Evolutionary conservation across 2,888 invertebrate species (phyloP).

Genomic region (Periphyllus acericola): DNA sequence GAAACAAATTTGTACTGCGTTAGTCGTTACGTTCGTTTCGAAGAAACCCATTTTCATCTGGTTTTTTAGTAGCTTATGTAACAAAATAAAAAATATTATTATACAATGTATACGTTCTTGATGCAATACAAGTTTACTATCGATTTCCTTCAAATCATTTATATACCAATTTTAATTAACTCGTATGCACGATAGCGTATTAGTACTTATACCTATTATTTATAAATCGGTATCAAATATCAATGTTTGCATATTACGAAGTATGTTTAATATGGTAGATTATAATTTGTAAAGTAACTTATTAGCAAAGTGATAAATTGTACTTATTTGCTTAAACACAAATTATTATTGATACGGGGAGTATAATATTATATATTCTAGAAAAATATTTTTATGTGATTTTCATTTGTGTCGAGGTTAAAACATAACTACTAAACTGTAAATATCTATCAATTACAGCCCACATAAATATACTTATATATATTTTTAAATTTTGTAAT

Average conservation of each 20-base stretch:
- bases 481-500: conserved; percentile 24
- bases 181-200: background rate
- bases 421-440: conserved; percentile 16
- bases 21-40: background rate
- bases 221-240: background rate
- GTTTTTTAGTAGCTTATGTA: background rate
- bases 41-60: background rate
- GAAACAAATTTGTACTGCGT: background rate
- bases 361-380: background rate
- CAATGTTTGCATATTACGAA: background rate
- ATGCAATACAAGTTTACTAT: background rate
- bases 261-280: background rate
- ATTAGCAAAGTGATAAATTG: background rate
- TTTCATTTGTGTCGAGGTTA: conserved; percentile 41
- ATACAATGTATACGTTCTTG: no score
- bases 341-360: background rate
- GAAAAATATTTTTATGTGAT: background rate
- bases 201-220: background rate
- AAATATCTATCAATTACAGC: conserved; percentile 26
- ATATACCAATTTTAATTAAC: background rate
- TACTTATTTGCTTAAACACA: background rate
- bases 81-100: no score
- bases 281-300: background rate
- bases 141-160: background rate
- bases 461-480: background rate